Evolutionary conservation across 2,888 invertebrate species (phyloP).

Genomic region (Physocephala rufipes): DNA sequence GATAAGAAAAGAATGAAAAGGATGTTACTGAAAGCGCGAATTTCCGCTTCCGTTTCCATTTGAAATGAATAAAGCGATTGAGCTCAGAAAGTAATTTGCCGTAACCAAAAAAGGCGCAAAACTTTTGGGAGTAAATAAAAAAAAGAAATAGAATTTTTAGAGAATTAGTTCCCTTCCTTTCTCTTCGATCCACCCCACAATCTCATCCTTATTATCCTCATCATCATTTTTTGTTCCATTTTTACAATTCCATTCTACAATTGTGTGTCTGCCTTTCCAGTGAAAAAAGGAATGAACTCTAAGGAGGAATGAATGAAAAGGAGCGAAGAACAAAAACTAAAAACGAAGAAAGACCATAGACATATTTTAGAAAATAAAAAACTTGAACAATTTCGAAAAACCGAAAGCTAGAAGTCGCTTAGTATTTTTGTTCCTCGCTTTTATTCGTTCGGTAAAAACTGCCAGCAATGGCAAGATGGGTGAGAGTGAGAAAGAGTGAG

Average conservation of each 20-base stretch:
- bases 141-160: background rate
- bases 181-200: too few relatives aligned
- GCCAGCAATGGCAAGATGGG: too few relatives aligned
- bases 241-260: background rate
- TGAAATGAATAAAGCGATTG: too few relatives aligned
- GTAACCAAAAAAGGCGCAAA: background rate
- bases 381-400: background rate
- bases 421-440: background rate
- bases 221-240: too few relatives aligned
- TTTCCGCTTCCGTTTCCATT: background rate
- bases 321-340: background rate
- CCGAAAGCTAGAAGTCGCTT: background rate
- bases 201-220: too few relatives aligned
- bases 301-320: background rate
- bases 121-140: background rate
- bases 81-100: background rate
- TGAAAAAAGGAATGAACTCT: background rate
- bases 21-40: background rate
- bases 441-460: background rate
- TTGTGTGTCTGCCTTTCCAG: background rate
- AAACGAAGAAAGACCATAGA: background rate
- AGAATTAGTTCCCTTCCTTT: too few relatives aligned
- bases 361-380: background rate
- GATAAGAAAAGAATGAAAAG: background rate
- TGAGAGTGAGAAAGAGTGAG: background rate